Base-by-base conservation (phyloP, 2,888 invertebrate species). In the Folsomia candida region DNA sequence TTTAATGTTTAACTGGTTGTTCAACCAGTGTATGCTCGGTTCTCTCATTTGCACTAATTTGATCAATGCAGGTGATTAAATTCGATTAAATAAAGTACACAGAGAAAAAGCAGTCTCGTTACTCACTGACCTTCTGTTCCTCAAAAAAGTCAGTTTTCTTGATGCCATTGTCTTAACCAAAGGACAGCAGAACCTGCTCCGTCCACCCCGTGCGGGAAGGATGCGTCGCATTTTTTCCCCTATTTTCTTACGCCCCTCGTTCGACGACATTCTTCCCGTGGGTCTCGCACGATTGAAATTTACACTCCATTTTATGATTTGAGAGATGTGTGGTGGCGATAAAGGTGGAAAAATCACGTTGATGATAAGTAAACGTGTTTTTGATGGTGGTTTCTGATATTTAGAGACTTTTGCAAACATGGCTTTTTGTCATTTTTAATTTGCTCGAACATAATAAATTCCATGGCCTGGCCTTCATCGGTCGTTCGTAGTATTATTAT, bases 281-380 rank as follows among this genome's bases (percentile, higher is more conserved):
- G n/a, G n/a, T n/a, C n/a, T n/a, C n/a, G n/a, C n/a, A n/a, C n/a
- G n/a, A n/a, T n/a, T n/a, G n/a, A n/a, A n/a, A n/a, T n/a, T n/a
- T n/a, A n/a, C n/a, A n/a, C n/a, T n/a, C n/a, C n/a, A n/a, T n/a
- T n/a, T n/a, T n/a, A n/a, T n/a, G n/a, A n/a, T n/a, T n/a, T n/a
- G 14, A 37, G 14, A 37, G 54, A 54, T 54, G 6, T n/a, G n/a
- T 54, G 54, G 54, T 54, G 54, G 4, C 54, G 54, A 54, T 54
- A 54, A 54, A 54, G n/a, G 6, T n/a, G n/a, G 11, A 54, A 54
- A 54, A 54, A 54, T 54, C 54, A 54, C 22, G 54, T 22, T 54
- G 54, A 22, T 54, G 54, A 54, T 54, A 54, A 54, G 11, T 54
- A 54, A 54, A 54, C 54, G 54, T 54, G 54, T 54, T 54, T 54